Evolutionary conservation across 2,888 invertebrate species (phyloP).

Genomic region (Aplocera efformata): DNA sequence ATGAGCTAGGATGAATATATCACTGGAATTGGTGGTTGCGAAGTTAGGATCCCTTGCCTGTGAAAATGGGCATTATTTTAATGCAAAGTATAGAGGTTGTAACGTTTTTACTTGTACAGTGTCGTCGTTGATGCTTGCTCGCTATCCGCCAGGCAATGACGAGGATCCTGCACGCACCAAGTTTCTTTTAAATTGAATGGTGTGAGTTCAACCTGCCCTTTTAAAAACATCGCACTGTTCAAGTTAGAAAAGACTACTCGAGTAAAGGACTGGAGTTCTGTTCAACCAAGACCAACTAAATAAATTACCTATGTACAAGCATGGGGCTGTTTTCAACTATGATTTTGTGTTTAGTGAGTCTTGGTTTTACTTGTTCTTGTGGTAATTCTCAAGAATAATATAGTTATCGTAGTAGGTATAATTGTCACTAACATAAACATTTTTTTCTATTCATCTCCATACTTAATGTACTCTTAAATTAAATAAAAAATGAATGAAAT

Average conservation of each 20-base stretch:
- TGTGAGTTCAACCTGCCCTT: constrained; percentile 72
- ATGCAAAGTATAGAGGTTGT: constrained; percentile 96
- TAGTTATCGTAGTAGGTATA: constrained; percentile 28
- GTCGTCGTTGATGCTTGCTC: constrained; percentile 60
- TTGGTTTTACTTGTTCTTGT: constrained; percentile 75
- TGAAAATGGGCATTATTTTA: constrained; percentile 94
- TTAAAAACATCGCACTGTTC: constrained; percentile 74
- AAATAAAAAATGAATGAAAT: constrained; percentile 19
- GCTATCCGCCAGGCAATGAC: constrained; percentile 45
- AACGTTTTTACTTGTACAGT: constrained; percentile 77
- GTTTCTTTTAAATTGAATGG: constrained; percentile 80
- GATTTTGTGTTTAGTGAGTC: constrained; percentile 78
- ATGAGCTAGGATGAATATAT: constrained; percentile 71
- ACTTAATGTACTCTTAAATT: not conserved
- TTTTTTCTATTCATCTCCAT: constrained; percentile 22
- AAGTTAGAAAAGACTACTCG: constrained; percentile 78
- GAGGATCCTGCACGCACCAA: constrained; percentile 70
- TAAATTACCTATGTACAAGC: constrained; percentile 56
- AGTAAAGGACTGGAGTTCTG: constrained; percentile 79
- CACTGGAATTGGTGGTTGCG: constrained; percentile 74
- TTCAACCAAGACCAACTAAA: constrained; percentile 81
- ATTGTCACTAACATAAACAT: constrained; percentile 26
- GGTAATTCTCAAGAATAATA: constrained; percentile 51
- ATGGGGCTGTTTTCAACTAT: constrained; percentile 53
- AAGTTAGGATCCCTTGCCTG: constrained; percentile 81